Evolutionary conservation across 2,113 vertebrate genomes (phyloP).

Genomic region (Dolichallabes microphthalmus): DNA sequence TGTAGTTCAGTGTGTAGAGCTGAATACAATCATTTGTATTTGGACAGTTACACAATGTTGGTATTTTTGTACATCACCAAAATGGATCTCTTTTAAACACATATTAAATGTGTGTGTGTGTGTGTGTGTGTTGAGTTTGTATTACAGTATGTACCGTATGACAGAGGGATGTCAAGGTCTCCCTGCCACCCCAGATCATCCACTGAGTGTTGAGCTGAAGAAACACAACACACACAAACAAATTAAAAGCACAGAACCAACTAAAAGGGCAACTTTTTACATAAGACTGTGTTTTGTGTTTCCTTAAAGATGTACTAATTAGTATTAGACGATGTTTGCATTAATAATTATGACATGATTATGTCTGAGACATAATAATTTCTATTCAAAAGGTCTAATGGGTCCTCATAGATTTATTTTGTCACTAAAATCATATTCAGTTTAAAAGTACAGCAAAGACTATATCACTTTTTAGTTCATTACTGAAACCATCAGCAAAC

Average conservation of each 20-base stretch:
- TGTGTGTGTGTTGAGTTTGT: conserved; percentile 33
- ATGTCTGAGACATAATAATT: not conserved
- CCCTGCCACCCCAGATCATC: conserved; percentile 74
- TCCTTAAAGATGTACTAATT: not conserved
- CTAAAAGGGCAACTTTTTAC: not conserved
- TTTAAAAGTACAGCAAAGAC: not conserved
- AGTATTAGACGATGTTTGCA: not conserved
- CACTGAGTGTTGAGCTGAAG: conserved; percentile 74
- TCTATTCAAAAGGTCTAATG: not conserved
- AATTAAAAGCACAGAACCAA: not conserved
- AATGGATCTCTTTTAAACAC: too few species aligned
- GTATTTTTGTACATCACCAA: too few species aligned
- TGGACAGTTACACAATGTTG: too few species aligned
- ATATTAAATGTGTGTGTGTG: not conserved
- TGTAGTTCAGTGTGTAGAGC: not conserved
- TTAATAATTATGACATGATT: not conserved
- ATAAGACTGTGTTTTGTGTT: not conserved
- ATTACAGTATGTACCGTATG: conserved; percentile 72
- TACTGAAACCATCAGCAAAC: not conserved
- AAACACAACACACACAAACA: conserved; percentile 52
- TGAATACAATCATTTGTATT: too few species aligned
- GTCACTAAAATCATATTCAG: not conserved
- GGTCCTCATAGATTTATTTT: not conserved
- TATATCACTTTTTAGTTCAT: not conserved
- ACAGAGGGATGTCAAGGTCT: conserved; percentile 70